Percentiles rank a stretch among this genome's conserved stretches.
phyloP scores from a whole-genome alignment of 2,888 invertebrate genomes.

The Rugalucina vietnamica region DNA sequence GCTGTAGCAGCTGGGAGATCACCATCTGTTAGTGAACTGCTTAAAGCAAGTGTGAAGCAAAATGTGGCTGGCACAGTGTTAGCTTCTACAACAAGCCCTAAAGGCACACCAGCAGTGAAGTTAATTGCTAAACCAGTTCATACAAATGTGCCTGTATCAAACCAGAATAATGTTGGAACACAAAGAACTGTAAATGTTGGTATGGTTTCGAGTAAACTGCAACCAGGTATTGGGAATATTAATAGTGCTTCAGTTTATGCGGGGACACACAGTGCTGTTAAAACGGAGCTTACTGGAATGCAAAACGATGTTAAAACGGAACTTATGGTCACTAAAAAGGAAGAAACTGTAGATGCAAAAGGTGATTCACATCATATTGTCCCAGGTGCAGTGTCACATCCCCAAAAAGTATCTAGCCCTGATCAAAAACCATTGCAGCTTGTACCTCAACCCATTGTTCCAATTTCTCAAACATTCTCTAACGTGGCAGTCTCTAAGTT shows the following conservation, averaged over 20 bases:
- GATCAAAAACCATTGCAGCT: slow-evolving; percentile 63
- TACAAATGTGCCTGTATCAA: not conserved
- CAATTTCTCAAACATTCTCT: slow-evolving; percentile 65
- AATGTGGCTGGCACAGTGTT: not conserved
- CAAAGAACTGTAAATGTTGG: no score
- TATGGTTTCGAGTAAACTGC: no score
- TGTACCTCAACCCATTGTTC: slow-evolving; percentile 72
- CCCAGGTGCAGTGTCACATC: not conserved
- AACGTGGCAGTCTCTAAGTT: not conserved
- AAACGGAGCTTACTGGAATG: no score
- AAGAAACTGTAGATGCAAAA: not conserved
- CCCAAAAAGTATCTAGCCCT: not conserved
- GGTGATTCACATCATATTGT: not conserved
- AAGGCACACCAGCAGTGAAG: not conserved
- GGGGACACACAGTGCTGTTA: no score
- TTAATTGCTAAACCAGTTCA: not conserved
- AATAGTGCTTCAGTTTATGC: no score
- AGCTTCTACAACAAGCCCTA: slow-evolving; percentile 10
- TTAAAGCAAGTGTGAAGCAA: not conserved
- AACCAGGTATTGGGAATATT: no score
- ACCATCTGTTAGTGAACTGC: not conserved
- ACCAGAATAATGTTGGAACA: not conserved
- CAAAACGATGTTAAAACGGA: no score
- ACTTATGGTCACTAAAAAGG: no score
- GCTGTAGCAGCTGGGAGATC: not conserved